Percentiles rank a stretch among this genome's conserved stretches.
These are phyloP conservation scores for Euclidia mi DNA, from an alignment of 2,888 invertebrate genomes.

Conservation along the genomic window DNA sequence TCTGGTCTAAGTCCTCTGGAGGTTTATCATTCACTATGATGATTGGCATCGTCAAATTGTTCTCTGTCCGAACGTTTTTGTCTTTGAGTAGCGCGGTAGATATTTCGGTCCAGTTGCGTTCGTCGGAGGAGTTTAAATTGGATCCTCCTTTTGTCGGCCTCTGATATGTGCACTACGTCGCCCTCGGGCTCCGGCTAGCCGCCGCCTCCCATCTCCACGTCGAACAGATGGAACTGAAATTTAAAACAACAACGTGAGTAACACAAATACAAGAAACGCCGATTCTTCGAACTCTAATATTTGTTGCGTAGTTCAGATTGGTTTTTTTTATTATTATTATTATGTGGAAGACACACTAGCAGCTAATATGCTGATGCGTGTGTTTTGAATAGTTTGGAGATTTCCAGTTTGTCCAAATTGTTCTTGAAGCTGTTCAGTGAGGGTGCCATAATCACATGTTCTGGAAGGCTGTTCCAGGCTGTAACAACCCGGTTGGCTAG, in stretches of 20 bases:
- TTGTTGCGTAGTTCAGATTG: too few species aligned
- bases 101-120: slow-evolving; percentile 67
- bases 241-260: slow-evolving; percentile 19
- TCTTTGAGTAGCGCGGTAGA: slow-evolving; percentile 66
- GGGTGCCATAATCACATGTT: too few species aligned
- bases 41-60: slow-evolving; percentile 70
- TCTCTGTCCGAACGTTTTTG: slow-evolving; percentile 54
- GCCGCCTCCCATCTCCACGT: slow-evolving; percentile 77
- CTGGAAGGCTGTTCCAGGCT: too few species aligned
- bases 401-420: too few species aligned
- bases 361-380: too few species aligned
- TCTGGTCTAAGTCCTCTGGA: slow-evolving; percentile 81
- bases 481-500: too few species aligned
- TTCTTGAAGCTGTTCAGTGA: too few species aligned
- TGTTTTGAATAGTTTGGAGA: too few species aligned
- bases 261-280: slow-evolving; percentile 9
- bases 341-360: too few species aligned
- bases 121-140: slow-evolving; percentile 67
- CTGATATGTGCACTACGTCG: slow-evolving; percentile 61
- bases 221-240: slow-evolving; percentile 73
- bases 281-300: not conserved
- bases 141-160: slow-evolving; percentile 70
- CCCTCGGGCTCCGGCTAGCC: slow-evolving; percentile 61
- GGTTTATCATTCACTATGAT: slow-evolving; percentile 83
- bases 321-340: too few species aligned